Conservation (phyloP, 2,888 invertebrate genomes). For the Busseola fusca region DNA sequence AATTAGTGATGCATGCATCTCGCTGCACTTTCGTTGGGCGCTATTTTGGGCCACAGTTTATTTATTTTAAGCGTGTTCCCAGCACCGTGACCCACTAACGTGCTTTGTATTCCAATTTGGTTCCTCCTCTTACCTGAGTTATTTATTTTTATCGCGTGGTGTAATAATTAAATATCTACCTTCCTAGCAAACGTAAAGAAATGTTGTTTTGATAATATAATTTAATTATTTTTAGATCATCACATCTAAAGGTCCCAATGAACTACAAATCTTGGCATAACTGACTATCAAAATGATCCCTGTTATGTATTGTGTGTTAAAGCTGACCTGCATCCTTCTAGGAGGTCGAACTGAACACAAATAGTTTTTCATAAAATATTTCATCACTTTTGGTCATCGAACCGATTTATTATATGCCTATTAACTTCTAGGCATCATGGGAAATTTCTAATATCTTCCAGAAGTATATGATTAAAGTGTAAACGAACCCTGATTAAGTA, state of each 20-base stretch:
- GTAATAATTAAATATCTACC: not conserved
- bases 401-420: not conserved
- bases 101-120: conserved; percentile 78
- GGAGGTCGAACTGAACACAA: too few species aligned
- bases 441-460: not conserved
- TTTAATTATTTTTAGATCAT: not conserved
- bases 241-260: not conserved
- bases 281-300: not conserved
- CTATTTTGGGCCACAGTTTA: conserved; percentile 78
- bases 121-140: conserved; percentile 70
- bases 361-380: too few species aligned
- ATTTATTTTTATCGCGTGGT: conserved; percentile 69
- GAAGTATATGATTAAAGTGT: not conserved
- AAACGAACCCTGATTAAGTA: not conserved
- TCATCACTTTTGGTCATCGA: not conserved
- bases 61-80: conserved; percentile 79
- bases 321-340: not conserved
- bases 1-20: conserved; percentile 61
- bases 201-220: not conserved
- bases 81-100: conserved; percentile 84
- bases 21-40: conserved; percentile 71
- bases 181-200: not conserved
- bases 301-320: too few species aligned
- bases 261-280: not conserved
- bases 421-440: not conserved